Conservation (phyloP, 2,888 invertebrate species). For the Entomobrya multifasciata region DNA sequence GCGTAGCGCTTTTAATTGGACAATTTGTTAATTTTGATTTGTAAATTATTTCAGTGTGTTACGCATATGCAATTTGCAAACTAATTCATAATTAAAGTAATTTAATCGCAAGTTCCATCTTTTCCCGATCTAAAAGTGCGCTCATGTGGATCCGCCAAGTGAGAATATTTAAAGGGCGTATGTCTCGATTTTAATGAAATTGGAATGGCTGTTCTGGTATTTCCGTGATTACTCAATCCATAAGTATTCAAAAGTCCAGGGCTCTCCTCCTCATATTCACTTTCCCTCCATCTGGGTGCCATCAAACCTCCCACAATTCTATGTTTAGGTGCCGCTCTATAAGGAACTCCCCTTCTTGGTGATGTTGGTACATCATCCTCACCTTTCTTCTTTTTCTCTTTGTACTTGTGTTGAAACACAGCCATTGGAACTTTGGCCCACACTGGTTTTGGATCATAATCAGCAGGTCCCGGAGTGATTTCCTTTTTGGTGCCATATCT, state of each 20-base stretch:
- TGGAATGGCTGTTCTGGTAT: constrained; percentile 56
- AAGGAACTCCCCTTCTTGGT: constrained; percentile 1
- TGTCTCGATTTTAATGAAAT: constrained; percentile 67
- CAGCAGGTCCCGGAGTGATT: constrained; percentile 65
- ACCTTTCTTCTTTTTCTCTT: constrained; percentile 25
- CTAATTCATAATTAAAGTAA: neutral
- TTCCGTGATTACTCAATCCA: constrained; percentile 57
- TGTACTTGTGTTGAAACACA: constrained; percentile 62
- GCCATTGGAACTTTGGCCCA: constrained; percentile 17
- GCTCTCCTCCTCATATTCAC: constrained; percentile 34
- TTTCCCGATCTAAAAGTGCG: neutral
- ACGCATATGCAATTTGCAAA: neutral
- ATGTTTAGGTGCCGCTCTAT: neutral
- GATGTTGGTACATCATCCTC: neutral
- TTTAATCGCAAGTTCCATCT: neutral
- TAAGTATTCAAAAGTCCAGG: constrained; percentile 51
- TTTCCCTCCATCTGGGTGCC: constrained; percentile 51
- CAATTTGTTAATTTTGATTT: neutral
- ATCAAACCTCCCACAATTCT: constrained; percentile 64
- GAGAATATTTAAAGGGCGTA: constrained; percentile 64
- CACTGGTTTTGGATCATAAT: constrained; percentile 37
- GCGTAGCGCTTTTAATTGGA: neutral
- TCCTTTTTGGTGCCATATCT: constrained; percentile 36
- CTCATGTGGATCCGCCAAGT: constrained; percentile 36
- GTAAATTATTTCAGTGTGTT: too few relatives aligned